phyloP scores from a whole-genome alignment of 2,888 invertebrate species.

The Ariolimax columbianus region DNA sequence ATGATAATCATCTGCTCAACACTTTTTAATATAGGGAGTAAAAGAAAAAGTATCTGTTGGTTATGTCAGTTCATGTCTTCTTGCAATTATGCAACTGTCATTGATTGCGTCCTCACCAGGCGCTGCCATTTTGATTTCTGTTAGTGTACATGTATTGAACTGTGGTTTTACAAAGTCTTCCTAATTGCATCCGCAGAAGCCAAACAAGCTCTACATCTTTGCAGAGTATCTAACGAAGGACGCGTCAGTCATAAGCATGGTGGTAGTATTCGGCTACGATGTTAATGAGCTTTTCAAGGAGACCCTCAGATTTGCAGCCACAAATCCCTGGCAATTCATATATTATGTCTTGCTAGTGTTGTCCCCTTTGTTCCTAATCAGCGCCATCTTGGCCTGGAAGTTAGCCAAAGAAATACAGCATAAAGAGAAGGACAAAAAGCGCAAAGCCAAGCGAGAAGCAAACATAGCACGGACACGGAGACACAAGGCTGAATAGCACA shows the following conservation, averaged over 20 bases:
- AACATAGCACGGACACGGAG: slow-evolving; percentile 77
- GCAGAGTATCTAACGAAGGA: background rate
- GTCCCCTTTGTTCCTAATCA: slow-evolving; percentile 81
- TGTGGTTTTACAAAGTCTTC: background rate
- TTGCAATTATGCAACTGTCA: no score
- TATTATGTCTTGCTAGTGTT: slow-evolving; percentile 80
- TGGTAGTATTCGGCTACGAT: slow-evolving; percentile 67
- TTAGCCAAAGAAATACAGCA: slow-evolving; percentile 81
- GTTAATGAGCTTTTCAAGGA: slow-evolving; percentile 71
- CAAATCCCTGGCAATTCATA: slow-evolving; percentile 80
- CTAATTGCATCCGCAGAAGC: background rate
- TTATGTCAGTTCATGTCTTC: no score
- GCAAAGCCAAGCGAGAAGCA: slow-evolving; percentile 78
- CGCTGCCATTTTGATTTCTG: background rate
- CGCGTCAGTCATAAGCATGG: slow-evolving; percentile 24
- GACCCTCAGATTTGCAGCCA: slow-evolving; percentile 76
- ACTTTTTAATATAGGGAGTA: no score
- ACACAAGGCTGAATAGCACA: slow-evolving; percentile 62
- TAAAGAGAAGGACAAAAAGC: slow-evolving; percentile 80
- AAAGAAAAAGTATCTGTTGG: no score
- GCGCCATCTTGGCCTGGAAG: slow-evolving; percentile 81
- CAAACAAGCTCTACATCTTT: background rate
- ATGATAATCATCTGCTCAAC: no score
- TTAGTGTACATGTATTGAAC: background rate
- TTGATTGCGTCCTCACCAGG: no score